Conservation (phyloP, 2,888 invertebrate genomes). For the Meganola albula region DNA sequence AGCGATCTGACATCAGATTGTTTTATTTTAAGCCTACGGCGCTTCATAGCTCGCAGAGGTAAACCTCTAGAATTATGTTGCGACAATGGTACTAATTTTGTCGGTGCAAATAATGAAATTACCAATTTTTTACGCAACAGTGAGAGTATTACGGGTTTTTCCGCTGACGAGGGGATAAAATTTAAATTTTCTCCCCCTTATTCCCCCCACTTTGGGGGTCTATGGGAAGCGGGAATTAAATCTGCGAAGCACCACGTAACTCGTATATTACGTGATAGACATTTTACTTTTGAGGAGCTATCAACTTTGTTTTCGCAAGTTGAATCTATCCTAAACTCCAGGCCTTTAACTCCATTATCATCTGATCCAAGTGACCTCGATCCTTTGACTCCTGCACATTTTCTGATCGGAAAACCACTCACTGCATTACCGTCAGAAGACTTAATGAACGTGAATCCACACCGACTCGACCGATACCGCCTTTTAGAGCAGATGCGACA, state of each 20-base stretch:
- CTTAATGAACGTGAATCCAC: too few relatives aligned
- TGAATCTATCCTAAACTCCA: neutral
- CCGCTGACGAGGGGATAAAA: constrained; percentile 1
- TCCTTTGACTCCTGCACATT: too few relatives aligned
- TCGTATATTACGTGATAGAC: constrained; percentile 5
- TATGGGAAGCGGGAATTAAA: too few relatives aligned
- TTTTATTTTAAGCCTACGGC: constrained; percentile 6
- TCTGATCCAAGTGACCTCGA: neutral
- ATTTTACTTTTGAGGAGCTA: constrained; percentile 8
- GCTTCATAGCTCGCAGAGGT: constrained; percentile 8
- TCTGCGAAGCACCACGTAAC: constrained; percentile 1
- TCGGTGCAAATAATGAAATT: constrained; percentile 5
- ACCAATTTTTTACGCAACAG: neutral
- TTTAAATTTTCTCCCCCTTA: constrained; percentile 6
- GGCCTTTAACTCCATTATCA: neutral
- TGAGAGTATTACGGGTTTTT: constrained; percentile 3
- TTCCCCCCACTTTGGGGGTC: constrained; percentile 7
- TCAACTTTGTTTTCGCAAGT: constrained; percentile 9
- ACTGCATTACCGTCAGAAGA: neutral
- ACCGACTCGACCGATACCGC: neutral
- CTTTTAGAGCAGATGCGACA: neutral
- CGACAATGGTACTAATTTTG: constrained; percentile 8
- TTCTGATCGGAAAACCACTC: neutral
- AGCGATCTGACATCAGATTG: constrained; percentile 5
- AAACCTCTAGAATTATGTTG: constrained; percentile 8